Evolutionary conservation across 1,140 invertebrate species (phyloP), one percentile per base, ranked within the genome.

Genomic region (Zophobas atratus): DNA sequence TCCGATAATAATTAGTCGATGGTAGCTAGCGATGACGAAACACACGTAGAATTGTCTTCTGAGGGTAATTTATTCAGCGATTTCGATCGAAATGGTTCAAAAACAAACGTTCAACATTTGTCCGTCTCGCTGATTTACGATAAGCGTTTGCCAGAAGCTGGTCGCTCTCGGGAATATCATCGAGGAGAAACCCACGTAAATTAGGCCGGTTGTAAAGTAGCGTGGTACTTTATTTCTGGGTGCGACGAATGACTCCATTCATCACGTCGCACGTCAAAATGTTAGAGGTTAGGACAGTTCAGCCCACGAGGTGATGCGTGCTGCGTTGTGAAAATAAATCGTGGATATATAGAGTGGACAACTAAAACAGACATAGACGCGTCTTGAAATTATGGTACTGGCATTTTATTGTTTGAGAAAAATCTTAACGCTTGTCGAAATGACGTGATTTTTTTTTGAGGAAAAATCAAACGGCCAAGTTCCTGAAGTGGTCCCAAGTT

Each of bases 161-260:
- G 51, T 51, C 70, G 56, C 57, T 79, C 56, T 74, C 70, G 43
- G 35, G 78, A 79, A 79, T 77, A 79, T 77, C 78, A 77, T 73
- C 78, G 55, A 48, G 55, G 41, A 77, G 74, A 72, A 79, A 77
- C 78, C 78, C 74, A 80, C 77, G 79, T 80, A 79, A 80, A 80
- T 80, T 79, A 79, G 77, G 74, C 67, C 77, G 75, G 72, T 75
- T 79, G 78, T 79, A 81, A 81, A 79, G 80, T 70, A 79, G 75
- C 75, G 60, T 67, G 60, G 70, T 81, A 76, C 80, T 81, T 81
- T 81, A 81, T 81, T 81, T 81, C 75, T 81, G 80, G 80, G 80
- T 77, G 78, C 80, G 80, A 79, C 80, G 80, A 79, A 81, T 79
- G 80, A 71, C 60, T 77, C 78, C 80, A 81, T 81, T 81, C 80